phyloP scores from a whole-genome alignment of 2,888 invertebrate species.

The Aplocera efformata region DNA sequence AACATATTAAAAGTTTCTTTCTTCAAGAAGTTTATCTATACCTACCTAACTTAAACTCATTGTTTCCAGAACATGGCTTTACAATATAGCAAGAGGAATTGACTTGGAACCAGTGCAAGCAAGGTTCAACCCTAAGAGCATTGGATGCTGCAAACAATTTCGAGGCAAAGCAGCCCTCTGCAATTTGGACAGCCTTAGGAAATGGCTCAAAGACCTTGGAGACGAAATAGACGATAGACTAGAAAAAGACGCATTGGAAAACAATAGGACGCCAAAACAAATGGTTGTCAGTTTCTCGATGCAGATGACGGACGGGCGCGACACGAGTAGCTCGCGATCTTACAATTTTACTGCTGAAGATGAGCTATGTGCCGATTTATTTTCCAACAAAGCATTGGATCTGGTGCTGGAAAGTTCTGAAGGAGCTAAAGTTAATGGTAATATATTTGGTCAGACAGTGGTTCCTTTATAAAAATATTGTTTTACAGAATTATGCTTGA shows the following conservation, averaged over 20 bases:
- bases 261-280: conserved; percentile 88
- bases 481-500: no score
- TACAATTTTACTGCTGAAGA: conserved; percentile 78
- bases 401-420: conserved; percentile 83
- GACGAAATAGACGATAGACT: conserved; percentile 92
- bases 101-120: conserved; percentile 93
- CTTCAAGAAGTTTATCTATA: no score
- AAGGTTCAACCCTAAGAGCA: conserved; percentile 93
- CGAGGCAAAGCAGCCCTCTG: conserved; percentile 88
- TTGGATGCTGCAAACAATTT: conserved; percentile 97
- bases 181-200: conserved; percentile 83
- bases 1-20: no score
- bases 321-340: conserved; percentile 83
- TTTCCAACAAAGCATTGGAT: conserved; percentile 83
- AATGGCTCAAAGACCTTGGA: conserved; percentile 91
- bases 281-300: conserved; percentile 87
- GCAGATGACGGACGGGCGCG: conserved; percentile 75
- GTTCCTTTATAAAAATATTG: no score
- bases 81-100: conserved; percentile 91
- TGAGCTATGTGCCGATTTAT: conserved; percentile 83
- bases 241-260: conserved; percentile 88
- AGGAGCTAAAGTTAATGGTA: conserved; percentile 59
- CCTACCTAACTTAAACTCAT: no score
- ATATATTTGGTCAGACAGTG: background rate
- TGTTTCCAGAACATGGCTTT: conserved; percentile 86